phyloP scores from a whole-genome alignment of 2,113 vertebrate genomes.

The Ptilonorhynchus violaceus region DNA sequence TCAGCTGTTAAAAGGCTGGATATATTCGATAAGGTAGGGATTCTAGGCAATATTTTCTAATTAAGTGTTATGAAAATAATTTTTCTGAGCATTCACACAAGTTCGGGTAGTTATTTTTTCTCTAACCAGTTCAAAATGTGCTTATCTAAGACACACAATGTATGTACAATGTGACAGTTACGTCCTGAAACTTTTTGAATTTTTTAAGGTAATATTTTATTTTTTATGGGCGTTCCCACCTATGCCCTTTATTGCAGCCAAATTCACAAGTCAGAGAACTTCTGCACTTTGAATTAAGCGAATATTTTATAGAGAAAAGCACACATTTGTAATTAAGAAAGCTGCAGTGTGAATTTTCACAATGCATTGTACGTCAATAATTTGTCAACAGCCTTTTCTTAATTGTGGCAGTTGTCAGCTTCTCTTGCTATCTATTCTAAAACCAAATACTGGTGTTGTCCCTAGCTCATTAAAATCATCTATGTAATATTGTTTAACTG shows the following conservation, averaged over 20 bases:
- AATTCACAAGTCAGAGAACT: accelerated
- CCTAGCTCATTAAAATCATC: not conserved
- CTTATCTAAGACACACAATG: not conserved
- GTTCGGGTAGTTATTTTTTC: not conserved
- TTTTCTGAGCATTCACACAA: not conserved
- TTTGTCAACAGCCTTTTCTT: not conserved
- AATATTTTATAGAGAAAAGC: not conserved
- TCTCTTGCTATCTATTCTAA: not conserved
- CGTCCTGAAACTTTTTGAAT: accelerated
- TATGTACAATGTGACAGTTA: not conserved
- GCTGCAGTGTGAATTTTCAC: not conserved
- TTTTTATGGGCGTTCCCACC: not conserved
- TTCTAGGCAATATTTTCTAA: not conserved
- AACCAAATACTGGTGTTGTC: not conserved
- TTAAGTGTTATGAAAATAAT: not conserved
- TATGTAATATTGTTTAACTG: not conserved
- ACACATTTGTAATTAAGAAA: not conserved
- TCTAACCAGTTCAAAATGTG: not conserved
- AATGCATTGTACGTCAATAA: not conserved
- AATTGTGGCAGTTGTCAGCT: not conserved
- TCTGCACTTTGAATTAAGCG: not conserved
- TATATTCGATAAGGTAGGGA: not conserved
- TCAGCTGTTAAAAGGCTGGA: not conserved
- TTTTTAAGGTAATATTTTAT: not conserved
- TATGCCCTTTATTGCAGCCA: accelerated